Evolutionary conservation across 2,113 vertebrate genomes (phyloP).

Genomic region (Phoenicopterus ruber): DNA sequence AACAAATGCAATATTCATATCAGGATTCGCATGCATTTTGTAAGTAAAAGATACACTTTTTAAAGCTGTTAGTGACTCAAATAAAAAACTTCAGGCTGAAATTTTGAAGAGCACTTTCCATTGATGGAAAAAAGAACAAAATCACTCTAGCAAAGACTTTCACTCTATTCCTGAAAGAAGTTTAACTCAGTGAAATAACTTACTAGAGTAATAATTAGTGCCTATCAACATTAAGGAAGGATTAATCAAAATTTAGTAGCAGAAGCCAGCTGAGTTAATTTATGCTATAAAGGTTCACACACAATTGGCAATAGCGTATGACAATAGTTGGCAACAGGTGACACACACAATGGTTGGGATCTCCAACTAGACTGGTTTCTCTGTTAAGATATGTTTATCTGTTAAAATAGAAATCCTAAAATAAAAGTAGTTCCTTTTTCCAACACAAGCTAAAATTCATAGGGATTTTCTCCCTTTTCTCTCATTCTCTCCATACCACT

Average conservation of each 20-base stretch:
- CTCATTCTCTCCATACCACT: neutral
- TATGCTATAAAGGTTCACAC: neutral
- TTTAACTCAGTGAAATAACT: neutral
- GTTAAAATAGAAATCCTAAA: neutral
- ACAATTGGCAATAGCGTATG: neutral
- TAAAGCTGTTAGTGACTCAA: neutral
- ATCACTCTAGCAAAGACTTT: neutral
- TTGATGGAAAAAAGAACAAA: neutral
- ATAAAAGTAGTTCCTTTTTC: neutral
- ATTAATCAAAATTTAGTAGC: neutral
- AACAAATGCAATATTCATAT: neutral
- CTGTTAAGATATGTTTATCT: neutral
- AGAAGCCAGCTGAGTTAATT: neutral
- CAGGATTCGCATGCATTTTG: neutral
- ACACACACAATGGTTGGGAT: neutral
- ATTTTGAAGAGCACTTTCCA: neutral
- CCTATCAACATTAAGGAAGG: neutral
- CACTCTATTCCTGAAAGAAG: neutral
- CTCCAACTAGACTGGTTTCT: neutral
- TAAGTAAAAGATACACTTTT: neutral
- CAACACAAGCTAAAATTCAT: neutral
- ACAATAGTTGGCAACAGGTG: neutral
- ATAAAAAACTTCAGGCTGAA: neutral
- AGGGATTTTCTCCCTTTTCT: neutral
- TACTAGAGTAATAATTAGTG: neutral